Percentiles rank a stretch among this genome's conserved stretches.
Conservation (phyloP, 2,888 invertebrate species). For the Cheilosia grossa region DNA sequence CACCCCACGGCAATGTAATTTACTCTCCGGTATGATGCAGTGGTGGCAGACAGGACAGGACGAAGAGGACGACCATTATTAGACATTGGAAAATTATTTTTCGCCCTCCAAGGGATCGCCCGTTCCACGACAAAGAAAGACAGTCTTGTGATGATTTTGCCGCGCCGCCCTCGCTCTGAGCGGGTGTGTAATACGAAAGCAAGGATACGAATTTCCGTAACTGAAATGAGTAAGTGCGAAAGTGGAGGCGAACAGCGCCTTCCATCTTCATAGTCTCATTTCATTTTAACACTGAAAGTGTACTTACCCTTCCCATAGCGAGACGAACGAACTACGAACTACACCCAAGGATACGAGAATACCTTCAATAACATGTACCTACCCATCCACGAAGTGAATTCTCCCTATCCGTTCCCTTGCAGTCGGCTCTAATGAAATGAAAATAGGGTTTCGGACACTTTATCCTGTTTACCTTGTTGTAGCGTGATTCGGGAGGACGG, state of each 20-base stretch:
- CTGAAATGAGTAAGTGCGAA: slow-evolving; percentile 23
- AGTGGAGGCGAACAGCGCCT: slow-evolving; percentile 11
- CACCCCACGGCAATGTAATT: slow-evolving; percentile 69
- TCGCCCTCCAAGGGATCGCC: slow-evolving; percentile 34
- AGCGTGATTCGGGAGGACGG: slow-evolving; percentile 21
- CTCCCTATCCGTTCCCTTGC: not conserved
- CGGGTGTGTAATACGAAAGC: slow-evolving; percentile 22
- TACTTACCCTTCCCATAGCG: slow-evolving; percentile 15
- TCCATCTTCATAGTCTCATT: slow-evolving; percentile 52
- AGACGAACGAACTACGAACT: slow-evolving; percentile 1
- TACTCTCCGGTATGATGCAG: slow-evolving; percentile 45
- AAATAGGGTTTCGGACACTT: slow-evolving; percentile 69
- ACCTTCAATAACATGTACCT: slow-evolving; percentile 27
- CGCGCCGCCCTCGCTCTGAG: not conserved
- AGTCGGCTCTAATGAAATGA: slow-evolving; percentile 68
- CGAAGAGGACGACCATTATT: slow-evolving; percentile 24
- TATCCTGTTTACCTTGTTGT: slow-evolving; percentile 67
- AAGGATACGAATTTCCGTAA: slow-evolving; percentile 34
- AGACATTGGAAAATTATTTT: slow-evolving; percentile 70
- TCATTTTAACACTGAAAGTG: slow-evolving; percentile 44
- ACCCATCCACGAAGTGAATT: slow-evolving; percentile 11
- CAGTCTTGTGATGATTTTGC: slow-evolving; percentile 33
- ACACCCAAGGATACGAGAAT: slow-evolving; percentile 38
- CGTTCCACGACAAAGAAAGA: not conserved
- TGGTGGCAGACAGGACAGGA: slow-evolving; percentile 21